Conservation (phyloP, 2,113 vertebrate species). For the Macaca nemestrina region DNA sequence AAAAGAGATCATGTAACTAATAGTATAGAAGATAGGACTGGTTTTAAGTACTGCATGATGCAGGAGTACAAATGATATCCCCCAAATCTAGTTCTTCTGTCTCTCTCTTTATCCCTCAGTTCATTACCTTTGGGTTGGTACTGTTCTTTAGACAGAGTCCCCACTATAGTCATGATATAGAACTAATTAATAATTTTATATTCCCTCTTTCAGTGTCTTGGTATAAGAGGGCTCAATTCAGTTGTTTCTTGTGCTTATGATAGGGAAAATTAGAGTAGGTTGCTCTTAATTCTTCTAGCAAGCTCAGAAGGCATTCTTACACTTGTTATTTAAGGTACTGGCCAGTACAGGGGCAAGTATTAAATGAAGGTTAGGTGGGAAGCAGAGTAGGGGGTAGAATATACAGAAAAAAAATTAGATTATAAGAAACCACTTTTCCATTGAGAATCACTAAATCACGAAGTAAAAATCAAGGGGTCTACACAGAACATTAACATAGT, state of each 20-base stretch:
- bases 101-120: background rate
- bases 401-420: background rate
- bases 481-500: background rate
- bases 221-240: background rate
- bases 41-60: background rate
- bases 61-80: background rate
- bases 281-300: background rate
- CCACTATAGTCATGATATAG: background rate
- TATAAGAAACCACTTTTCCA: background rate
- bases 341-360: background rate
- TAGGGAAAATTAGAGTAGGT: background rate
- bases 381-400: background rate
- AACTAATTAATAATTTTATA: background rate
- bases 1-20: background rate
- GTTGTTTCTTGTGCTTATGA: background rate
- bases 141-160: background rate
- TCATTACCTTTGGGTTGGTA: background rate
- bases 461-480: slow-evolving; percentile 13
- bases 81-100: background rate
- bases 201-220: background rate
- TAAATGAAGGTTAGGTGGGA: background rate
- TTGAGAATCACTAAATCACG: slow-evolving; percentile 30
- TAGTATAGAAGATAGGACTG: background rate
- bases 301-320: background rate
- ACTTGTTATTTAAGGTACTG: slow-evolving; percentile 1